phyloP scores from a whole-genome alignment of 2,888 invertebrate genomes.

The Kryphioiulus occultus region DNA sequence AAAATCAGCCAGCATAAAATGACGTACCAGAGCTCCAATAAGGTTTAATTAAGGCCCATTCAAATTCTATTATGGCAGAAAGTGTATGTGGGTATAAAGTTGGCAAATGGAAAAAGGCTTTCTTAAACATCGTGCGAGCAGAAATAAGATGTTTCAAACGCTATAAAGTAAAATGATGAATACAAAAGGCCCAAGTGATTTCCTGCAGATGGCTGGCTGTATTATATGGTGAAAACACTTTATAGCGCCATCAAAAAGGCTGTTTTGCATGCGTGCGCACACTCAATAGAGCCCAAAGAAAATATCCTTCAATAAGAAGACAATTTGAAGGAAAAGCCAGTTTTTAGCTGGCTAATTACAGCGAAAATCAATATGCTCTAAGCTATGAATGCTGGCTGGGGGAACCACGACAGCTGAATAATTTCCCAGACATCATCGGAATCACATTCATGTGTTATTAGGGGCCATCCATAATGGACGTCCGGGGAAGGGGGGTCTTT shows the following conservation, averaged over 20 bases:
- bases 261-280: conserved; percentile 28
- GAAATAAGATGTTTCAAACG: conserved; percentile 14
- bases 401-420: neutral
- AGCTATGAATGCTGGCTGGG: neutral
- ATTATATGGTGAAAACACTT: conserved; percentile 26
- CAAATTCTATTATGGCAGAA: neutral
- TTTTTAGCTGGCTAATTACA: conserved; percentile 19
- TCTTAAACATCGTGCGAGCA: neutral
- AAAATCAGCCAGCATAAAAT: neutral
- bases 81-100: neutral
- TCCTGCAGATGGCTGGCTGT: neutral
- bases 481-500: no score
- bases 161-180: conserved; percentile 14
- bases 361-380: neutral
- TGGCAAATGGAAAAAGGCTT: neutral
- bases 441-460: neutral
- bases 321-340: neutral
- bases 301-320: conserved; percentile 6
- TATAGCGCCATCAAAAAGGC: conserved; percentile 6
- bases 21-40: neutral
- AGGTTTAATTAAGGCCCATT: conserved; percentile 3
- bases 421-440: neutral
- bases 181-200: conserved; percentile 1
- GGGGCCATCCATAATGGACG: no score
- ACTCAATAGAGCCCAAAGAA: neutral